Conservation (phyloP, 2,888 invertebrate genomes). For the Melolontha melolontha region DNA sequence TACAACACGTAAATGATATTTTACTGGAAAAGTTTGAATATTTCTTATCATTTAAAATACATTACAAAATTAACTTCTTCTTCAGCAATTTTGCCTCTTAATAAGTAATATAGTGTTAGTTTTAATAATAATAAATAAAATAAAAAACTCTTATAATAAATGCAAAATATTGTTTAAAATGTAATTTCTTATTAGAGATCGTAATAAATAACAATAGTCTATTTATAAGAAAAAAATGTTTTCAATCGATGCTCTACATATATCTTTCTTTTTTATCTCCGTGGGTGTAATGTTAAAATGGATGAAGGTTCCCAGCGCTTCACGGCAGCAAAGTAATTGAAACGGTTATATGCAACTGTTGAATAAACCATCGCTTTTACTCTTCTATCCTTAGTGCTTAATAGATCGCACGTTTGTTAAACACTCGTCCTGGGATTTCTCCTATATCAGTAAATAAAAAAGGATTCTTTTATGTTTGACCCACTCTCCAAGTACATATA, state of each 20-base stretch:
- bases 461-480: constrained; percentile 25
- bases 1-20: too few relatives aligned
- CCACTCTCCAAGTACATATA: background rate
- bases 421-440: constrained; percentile 46
- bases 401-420: constrained; percentile 58
- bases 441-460: constrained; percentile 37
- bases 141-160: too few relatives aligned
- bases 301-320: constrained; percentile 32
- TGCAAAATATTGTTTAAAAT: too few relatives aligned
- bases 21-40: too few relatives aligned
- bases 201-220: too few relatives aligned
- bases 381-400: constrained; percentile 54
- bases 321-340: constrained; percentile 55
- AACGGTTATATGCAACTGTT: constrained; percentile 57
- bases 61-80: too few relatives aligned
- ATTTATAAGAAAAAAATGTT: background rate
- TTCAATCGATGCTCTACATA: background rate
- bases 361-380: constrained; percentile 61
- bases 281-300: constrained; percentile 37
- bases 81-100: too few relatives aligned
- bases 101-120: too few relatives aligned
- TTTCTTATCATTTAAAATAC: too few relatives aligned
- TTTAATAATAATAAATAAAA: too few relatives aligned
- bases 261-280: constrained; percentile 1
- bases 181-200: too few relatives aligned